phyloP scores from a whole-genome alignment of 2,113 vertebrate species.

The Pristiophorus japonicus region DNA sequence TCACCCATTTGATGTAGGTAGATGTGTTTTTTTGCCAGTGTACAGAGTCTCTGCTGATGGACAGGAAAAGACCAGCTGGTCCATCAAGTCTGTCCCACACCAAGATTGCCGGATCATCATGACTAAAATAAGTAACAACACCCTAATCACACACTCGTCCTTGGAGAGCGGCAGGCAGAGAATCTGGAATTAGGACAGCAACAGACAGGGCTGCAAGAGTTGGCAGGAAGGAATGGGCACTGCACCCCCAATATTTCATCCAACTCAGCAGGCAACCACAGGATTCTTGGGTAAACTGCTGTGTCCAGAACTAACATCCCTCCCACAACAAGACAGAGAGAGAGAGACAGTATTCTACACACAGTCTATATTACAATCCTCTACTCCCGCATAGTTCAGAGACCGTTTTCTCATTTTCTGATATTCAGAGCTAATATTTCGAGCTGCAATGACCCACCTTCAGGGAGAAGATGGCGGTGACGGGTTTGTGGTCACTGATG shows the following conservation, averaged over 20 bases:
- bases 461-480: constrained; percentile 79
- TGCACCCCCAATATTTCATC: not conserved
- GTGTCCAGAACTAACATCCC: not conserved
- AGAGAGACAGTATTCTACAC: not conserved
- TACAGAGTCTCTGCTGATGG: too few relatives aligned
- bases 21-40: too few relatives aligned
- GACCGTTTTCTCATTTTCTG: not conserved
- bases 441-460: constrained; percentile 62
- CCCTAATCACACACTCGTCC: too few relatives aligned
- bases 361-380: not conserved
- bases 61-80: too few relatives aligned
- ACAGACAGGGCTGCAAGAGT: too few relatives aligned
- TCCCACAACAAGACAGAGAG: not conserved
- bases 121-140: too few relatives aligned
- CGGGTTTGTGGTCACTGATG: constrained; percentile 90
- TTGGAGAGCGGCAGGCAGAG: too few relatives aligned
- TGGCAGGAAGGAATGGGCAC: not conserved
- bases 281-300: not conserved
- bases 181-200: too few relatives aligned
- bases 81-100: too few relatives aligned
- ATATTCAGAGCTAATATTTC: not conserved
- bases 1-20: too few relatives aligned
- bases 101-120: too few relatives aligned
- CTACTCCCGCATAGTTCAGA: not conserved
- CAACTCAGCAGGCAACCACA: not conserved